These are phyloP conservation scores for Sylvia atricapilla DNA, from an alignment of 2,113 vertebrate genomes.

Conservation along the genomic window DNA sequence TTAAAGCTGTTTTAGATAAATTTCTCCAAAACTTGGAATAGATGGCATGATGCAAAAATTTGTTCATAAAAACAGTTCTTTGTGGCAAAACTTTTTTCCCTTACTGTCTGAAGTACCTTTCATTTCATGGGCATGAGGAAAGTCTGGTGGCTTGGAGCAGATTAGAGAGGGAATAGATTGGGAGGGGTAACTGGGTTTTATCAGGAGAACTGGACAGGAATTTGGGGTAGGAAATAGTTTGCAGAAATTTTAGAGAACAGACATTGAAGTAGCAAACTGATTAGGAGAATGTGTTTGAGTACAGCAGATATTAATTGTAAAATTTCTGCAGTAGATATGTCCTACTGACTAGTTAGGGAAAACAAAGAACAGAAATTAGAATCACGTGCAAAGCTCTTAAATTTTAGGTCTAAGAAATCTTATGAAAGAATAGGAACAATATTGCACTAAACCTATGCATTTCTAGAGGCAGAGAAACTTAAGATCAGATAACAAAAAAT, in stretches of 20 bases:
- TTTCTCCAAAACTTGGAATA: background rate
- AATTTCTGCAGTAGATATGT: background rate
- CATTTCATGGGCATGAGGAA: background rate
- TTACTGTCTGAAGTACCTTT: background rate
- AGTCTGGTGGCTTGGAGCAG: background rate
- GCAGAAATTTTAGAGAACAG: background rate
- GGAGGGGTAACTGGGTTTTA: background rate
- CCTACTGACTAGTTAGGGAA: background rate
- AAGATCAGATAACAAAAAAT: background rate
- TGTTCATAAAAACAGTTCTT: background rate
- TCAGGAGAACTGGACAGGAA: background rate
- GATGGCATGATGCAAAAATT: background rate
- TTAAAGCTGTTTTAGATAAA: constrained; percentile 45
- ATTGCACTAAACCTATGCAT: background rate
- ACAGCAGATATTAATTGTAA: background rate
- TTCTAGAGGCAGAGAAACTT: background rate
- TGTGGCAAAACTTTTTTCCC: background rate
- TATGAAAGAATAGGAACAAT: background rate
- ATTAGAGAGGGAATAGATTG: background rate
- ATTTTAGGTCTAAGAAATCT: background rate
- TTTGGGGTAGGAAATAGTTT: background rate
- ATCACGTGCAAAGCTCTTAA: background rate
- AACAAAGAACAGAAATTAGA: background rate
- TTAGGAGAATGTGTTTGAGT: background rate
- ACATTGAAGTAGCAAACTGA: background rate